Percentiles rank a stretch among this genome's conserved stretches.
Evolutionary conservation across 2,113 vertebrate species (phyloP).

Genomic region (Morone chrysops): DNA sequence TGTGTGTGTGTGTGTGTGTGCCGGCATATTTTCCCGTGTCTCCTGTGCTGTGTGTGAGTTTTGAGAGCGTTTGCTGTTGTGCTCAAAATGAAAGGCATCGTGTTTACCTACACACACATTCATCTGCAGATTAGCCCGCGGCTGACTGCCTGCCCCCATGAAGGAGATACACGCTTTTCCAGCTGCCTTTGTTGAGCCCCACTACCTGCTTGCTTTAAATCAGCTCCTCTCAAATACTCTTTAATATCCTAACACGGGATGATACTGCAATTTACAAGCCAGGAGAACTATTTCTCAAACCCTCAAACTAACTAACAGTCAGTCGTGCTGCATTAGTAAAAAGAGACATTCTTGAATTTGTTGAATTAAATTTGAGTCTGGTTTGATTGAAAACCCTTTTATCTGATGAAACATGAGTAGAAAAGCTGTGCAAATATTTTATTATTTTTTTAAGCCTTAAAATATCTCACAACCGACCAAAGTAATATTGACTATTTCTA

Average conservation of each 20-base stretch:
- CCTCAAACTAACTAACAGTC: constrained; percentile 19
- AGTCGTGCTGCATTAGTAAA: constrained; percentile 26
- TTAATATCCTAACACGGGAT: constrained; percentile 55
- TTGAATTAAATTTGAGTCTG: constrained; percentile 28
- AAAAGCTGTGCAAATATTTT: constrained; percentile 31
- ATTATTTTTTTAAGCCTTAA: constrained; percentile 12
- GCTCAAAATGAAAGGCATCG: constrained; percentile 65
- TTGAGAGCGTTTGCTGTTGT: constrained; percentile 42
- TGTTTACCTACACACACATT: constrained; percentile 61
- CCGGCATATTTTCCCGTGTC: constrained; percentile 10
- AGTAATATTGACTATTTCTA: constrained; percentile 23
- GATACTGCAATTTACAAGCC: constrained; percentile 29
- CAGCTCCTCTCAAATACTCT: constrained; percentile 47
- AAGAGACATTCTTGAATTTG: constrained; percentile 17
- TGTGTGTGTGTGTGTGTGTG: constrained; percentile 13
- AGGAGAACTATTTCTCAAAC: constrained; percentile 32
- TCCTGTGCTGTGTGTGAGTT: constrained; percentile 11
- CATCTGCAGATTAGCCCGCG: constrained; percentile 70
- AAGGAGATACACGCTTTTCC: constrained; percentile 52
- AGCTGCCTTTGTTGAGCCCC: constrained; percentile 51
- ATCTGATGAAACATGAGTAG: constrained; percentile 22
- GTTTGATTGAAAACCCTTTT: constrained; percentile 24
- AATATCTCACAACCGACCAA: constrained; percentile 19
- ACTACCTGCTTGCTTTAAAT: constrained; percentile 51
- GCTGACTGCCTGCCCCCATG: constrained; percentile 51